Conservation (phyloP, 2,113 vertebrate genomes). For the Oenanthe oenanthe region DNA sequence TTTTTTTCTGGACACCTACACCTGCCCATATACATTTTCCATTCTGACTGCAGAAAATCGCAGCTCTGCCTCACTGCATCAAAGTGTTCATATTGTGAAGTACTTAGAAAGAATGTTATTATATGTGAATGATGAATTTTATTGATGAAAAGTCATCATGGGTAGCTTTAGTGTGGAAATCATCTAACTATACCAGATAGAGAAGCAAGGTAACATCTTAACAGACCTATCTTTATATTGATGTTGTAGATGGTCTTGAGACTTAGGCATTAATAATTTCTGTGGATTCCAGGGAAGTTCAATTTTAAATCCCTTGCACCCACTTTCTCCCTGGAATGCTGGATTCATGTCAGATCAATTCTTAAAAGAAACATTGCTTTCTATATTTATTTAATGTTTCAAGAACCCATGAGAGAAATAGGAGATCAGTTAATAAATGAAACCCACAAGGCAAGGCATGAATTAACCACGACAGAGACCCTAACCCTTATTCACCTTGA, state of each 20-base stretch:
- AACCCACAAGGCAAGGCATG: background rate
- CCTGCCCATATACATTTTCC: rapidly evolving
- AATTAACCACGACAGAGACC: background rate
- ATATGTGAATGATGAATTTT: background rate
- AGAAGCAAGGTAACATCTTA: background rate
- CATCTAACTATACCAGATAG: background rate
- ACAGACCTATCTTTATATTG: background rate
- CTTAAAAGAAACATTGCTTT: background rate
- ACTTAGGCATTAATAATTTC: background rate
- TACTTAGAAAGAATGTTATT: background rate
- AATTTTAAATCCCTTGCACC: background rate
- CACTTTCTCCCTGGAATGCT: background rate
- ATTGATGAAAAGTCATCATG: background rate
- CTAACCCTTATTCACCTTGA: background rate
- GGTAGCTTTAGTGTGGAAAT: background rate
- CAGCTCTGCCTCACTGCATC: background rate
- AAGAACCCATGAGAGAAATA: background rate
- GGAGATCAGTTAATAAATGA: background rate
- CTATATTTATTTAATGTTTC: background rate
- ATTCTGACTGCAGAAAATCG: background rate
- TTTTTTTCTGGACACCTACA: background rate
- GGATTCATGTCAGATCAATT: background rate
- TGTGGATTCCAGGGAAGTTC: background rate
- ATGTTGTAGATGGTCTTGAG: background rate
- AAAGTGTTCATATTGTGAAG: background rate